Base-by-base conservation (phyloP, 2,888 invertebrate genomes). In the Pristionchus arcanus region DNA sequence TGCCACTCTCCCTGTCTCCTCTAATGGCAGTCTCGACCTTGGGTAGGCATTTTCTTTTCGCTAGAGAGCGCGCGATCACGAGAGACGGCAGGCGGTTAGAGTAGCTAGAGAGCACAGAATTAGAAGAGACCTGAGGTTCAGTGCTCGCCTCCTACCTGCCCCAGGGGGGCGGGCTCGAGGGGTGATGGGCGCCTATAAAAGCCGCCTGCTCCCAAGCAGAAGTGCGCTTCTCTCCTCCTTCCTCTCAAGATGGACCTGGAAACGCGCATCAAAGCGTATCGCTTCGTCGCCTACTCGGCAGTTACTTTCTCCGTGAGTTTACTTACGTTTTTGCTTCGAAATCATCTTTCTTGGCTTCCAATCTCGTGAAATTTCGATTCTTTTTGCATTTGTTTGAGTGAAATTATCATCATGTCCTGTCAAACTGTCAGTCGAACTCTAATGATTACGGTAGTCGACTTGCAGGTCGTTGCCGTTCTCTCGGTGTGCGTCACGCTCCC, bases 401-500 rank as follows among this genome's bases (percentile, higher is more conserved):
- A 49, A 5, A 37, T 37, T n/a, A 74, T 37, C 19, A 74, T 16
- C 16, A 15, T 74, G 34, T 25, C 31, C 21, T n/a, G 2, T 7
- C 74, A 1, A 31, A 74, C 74, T 2, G 2, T 34, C 15, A 16
- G 34, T 15, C 71, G 31, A 37, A 37, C 37, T 68, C 68, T 1
- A 37, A 0, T 7, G 74, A 74, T 74, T 74, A 74, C 74, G 34
- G 74, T 74, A 74, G 1, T 85, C 34, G 55, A 55, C 28, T 31
- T 81, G 11, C 81, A 88, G 87, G 87, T 89, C 37, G 93, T 93
- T 37, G 93, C 93, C 25, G 92, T 93, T 25, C 89, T 93, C 77
- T 93, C 93, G 55, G 93, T 93, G 53, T 93, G 93, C 89, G 92
- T 93, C 42, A 94, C 94, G 25, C 92, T 94, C 59, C 94, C 94